Conservation (phyloP, 2,888 invertebrate species). For the Dicycla oo region DNA sequence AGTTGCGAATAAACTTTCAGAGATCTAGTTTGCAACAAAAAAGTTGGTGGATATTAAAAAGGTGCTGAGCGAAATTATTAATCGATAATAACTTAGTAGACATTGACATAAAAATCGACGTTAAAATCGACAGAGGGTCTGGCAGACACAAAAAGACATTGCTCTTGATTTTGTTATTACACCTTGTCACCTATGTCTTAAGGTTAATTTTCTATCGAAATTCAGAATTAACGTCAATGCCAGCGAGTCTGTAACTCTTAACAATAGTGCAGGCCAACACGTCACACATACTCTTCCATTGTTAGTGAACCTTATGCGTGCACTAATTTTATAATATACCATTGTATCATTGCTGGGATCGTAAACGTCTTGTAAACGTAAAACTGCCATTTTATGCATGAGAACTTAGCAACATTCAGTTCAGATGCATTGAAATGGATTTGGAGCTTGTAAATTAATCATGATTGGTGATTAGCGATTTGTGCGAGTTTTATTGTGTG, state of each 20-base stretch:
- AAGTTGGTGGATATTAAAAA: neutral
- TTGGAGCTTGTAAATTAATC: conserved; percentile 29
- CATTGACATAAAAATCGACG: neutral
- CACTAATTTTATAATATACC: conserved; percentile 61
- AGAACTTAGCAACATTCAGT: conserved; percentile 44
- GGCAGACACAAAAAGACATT: neutral
- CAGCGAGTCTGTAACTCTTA: conserved; percentile 49
- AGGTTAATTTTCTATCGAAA: conserved; percentile 20
- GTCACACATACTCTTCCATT: conserved; percentile 61
- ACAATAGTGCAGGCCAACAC: conserved; percentile 53
- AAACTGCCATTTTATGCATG: conserved; percentile 51
- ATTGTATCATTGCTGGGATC: conserved; percentile 55
- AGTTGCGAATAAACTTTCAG: neutral
- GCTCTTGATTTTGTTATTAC: neutral
- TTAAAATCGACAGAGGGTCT: conserved; percentile 5
- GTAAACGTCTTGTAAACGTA: conserved; percentile 47
- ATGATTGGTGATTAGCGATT: conserved; percentile 19
- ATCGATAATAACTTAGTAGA: neutral
- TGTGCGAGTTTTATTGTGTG: conserved; percentile 10
- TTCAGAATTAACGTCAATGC: conserved; percentile 41
- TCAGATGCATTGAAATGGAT: conserved; percentile 38
- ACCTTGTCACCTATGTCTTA: conserved; percentile 9
- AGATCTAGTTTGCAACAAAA: neutral
- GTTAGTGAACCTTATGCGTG: conserved; percentile 55
- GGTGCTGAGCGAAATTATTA: neutral